Evolutionary conservation across 1,140 invertebrate genomes (phyloP).

Genomic region (Lamellibrachia luymesi): DNA sequence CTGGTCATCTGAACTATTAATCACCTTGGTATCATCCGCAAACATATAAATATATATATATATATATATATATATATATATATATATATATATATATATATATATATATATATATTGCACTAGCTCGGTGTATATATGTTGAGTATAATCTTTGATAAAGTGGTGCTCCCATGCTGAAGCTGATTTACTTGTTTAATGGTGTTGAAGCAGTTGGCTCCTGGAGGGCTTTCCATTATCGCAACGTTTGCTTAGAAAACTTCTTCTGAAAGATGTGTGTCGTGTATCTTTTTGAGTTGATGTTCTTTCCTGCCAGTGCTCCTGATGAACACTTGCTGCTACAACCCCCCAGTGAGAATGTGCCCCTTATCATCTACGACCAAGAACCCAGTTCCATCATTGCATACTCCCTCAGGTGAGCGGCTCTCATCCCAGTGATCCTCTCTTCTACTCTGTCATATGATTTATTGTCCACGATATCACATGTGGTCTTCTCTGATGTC

Average conservation of each 20-base stretch:
- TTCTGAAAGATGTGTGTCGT: background rate
- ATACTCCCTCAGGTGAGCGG: conserved; percentile 66
- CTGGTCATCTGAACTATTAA: too few relatives aligned
- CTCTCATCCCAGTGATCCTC: background rate
- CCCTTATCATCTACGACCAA: conserved; percentile 77
- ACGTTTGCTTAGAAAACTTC: background rate
- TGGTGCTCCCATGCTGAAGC: too few relatives aligned
- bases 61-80: too few relatives aligned
- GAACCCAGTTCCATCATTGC: conserved; percentile 89
- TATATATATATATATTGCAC: too few relatives aligned
- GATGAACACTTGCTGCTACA: conserved; percentile 68
- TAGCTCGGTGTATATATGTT: too few relatives aligned
- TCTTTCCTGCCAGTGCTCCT: conserved; percentile 42
- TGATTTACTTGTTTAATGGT: too few relatives aligned
- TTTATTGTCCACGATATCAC: background rate
- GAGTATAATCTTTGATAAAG: too few relatives aligned
- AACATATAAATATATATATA: too few relatives aligned
- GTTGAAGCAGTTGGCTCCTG: too few relatives aligned
- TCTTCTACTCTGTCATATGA: background rate
- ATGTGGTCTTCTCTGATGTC: conserved; percentile 12
- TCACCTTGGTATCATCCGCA: too few relatives aligned
- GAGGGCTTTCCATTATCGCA: background rate
- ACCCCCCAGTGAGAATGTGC: conserved; percentile 61
- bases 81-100: too few relatives aligned
- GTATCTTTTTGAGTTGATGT: background rate